Evolutionary conservation across 2,113 vertebrate genomes (phyloP), one percentile per base, ranked within the genome.

Genomic region (Halichoeres trimaculatus): DNA sequence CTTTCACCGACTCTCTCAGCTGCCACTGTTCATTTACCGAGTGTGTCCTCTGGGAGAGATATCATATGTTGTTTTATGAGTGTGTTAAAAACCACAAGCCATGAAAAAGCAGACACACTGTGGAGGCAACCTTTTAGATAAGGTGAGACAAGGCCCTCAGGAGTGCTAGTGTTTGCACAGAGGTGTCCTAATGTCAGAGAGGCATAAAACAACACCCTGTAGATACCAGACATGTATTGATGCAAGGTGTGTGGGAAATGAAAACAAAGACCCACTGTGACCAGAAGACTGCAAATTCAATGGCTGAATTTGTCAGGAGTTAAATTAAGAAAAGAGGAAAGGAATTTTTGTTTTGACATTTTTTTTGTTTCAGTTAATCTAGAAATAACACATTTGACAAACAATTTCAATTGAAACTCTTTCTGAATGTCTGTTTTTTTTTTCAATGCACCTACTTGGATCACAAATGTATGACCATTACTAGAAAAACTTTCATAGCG

Each of bases 11-110:
- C 67, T 80, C 77, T 55, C 82, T 71, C 60, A 68, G 70, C 71
- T 83, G 82, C 76, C 65, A 72, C 74, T 69, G 72, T 71, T 84
- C 74, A 83, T 85, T 88, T 82, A 41, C 41, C 55, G 69, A 70
- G 61, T 13, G 7, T 52, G 58, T 83, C 83, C 81, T 69, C 76
- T 68, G 78, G 85, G 82, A 87, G 70, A 75, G 51, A 71, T 71
- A 62, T 85, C 68, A 63, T 70, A 70, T 80, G 76, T 66, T 74
- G 58, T 85, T 89, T 89, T 85, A 87, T 52, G 67, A 83, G 63
- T 52, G 75, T 56, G 52, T 64, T 67, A 77, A 78, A 76, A 83
- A 74, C 45, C 70, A 74, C 54, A 24, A 41, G 54, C 64, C 64
- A 48, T 76, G 69, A 70, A 86, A 70, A 79, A 40, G 59, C 64